These are phyloP conservation scores for Phenganax subtilis DNA, from an alignment of 92 coral and sea anemone species.

Conservation along the genomic window DNA sequence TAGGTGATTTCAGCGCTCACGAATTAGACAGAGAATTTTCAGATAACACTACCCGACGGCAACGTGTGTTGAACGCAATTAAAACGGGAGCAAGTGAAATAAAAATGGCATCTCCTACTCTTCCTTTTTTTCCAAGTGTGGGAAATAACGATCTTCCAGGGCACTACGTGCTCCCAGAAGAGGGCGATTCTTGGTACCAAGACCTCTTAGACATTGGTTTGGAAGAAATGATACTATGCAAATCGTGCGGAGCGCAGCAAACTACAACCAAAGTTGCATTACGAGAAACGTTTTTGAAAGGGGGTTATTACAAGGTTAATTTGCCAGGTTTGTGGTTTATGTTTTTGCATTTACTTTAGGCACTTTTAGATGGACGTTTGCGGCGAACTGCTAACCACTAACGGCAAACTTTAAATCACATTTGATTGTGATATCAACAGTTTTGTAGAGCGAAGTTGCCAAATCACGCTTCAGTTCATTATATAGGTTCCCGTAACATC, in stretches of 20 bases:
- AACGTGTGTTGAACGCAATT: slow-evolving; percentile 58
- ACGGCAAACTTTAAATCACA: no score
- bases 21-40: slow-evolving; percentile 38
- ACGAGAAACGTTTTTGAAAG: slow-evolving; percentile 24
- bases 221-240: slow-evolving; percentile 67
- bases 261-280: slow-evolving; percentile 20
- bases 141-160: slow-evolving; percentile 95
- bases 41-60: slow-evolving; percentile 12
- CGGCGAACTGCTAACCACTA: not conserved
- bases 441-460: no score
- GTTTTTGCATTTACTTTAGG: not conserved
- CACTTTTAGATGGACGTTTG: not conserved
- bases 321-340: slow-evolving; percentile 53
- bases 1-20: slow-evolving; percentile 80
- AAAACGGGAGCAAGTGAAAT: slow-evolving; percentile 39
- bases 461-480: no score
- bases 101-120: slow-evolving; percentile 51
- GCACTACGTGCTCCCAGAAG: slow-evolving; percentile 63
- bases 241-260: slow-evolving; percentile 8
- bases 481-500: no score
- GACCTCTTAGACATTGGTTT: slow-evolving; percentile 49
- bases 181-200: slow-evolving; percentile 58
- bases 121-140: slow-evolving; percentile 72
- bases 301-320: slow-evolving; percentile 58
- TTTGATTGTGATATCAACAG: no score